These are phyloP conservation scores for Papilio dardanus DNA, from an alignment of 1,140 invertebrate genomes.

Conservation along the genomic window DNA sequence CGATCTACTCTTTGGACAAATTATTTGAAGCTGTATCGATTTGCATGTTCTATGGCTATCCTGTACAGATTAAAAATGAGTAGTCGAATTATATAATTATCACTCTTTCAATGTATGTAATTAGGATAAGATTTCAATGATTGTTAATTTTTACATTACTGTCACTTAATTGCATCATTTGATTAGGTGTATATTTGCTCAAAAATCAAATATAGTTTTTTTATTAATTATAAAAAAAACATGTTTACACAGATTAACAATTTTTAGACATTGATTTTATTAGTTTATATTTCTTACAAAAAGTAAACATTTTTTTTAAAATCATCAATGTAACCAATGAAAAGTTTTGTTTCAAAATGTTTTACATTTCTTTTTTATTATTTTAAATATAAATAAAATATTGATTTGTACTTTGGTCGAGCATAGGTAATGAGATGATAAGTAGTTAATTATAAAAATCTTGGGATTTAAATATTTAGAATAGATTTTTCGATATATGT, in stretches of 20 bases:
- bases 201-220: constrained; percentile 12
- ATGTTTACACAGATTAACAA: not conserved
- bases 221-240: not conserved
- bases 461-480: constrained; percentile 46
- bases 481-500: constrained; percentile 37
- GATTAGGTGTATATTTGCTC: constrained; percentile 33
- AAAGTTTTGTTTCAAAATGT: not conserved
- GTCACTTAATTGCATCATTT: constrained; percentile 38
- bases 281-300: too few species aligned
- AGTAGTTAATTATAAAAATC: constrained; percentile 48
- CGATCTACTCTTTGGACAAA: constrained; percentile 1
- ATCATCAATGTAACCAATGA: too few species aligned
- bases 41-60: constrained; percentile 58
- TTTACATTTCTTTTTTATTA: not conserved
- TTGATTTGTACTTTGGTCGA: not conserved
- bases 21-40: constrained; percentile 22
- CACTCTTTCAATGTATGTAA: constrained; percentile 68
- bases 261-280: too few species aligned
- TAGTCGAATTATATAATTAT: constrained; percentile 63
- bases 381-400: not conserved
- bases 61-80: constrained; percentile 60
- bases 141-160: constrained; percentile 29
- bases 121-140: constrained; percentile 49
- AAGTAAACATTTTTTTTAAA: too few species aligned
- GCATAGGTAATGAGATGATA: constrained; percentile 23